These are phyloP conservation scores for Otis tarda DNA, from an alignment of 2,113 vertebrate species.

Conservation along the genomic window DNA sequence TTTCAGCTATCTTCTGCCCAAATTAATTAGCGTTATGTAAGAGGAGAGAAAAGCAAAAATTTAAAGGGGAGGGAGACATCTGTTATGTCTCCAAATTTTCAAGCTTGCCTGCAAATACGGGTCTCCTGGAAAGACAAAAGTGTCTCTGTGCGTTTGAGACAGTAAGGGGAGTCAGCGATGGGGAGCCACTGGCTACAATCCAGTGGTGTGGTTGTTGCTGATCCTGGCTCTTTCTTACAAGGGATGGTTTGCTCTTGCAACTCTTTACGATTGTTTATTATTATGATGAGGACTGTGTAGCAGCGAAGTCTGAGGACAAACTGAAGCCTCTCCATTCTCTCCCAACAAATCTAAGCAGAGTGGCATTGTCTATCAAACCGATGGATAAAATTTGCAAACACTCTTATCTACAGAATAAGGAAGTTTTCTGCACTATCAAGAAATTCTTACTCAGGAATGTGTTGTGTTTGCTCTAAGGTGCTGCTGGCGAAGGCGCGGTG, in stretches of 20 bases:
- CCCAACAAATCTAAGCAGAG: neutral
- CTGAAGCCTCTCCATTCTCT: neutral
- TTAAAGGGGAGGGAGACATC: conserved; percentile 52
- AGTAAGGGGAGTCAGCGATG: neutral
- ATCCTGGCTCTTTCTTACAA: neutral
- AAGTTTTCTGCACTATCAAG: neutral
- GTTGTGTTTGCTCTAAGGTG: neutral
- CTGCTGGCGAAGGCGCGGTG: neutral
- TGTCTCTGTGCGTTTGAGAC: neutral
- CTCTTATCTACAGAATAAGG: neutral
- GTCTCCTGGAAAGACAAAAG: conserved; percentile 1
- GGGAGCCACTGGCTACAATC: conserved; percentile 26
- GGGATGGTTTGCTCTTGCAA: neutral
- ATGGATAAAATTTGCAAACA: neutral
- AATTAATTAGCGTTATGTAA: conserved; percentile 55
- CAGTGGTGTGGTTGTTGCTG: conserved; percentile 17
- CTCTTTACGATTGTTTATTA: neutral
- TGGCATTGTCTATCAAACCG: neutral
- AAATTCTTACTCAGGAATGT: neutral
- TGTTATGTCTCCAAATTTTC: conserved; percentile 17
- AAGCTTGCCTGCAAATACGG: conserved; percentile 29
- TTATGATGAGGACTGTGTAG: neutral
- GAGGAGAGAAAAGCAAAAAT: conserved; percentile 19
- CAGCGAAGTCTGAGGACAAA: neutral
- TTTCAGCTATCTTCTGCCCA: conserved; percentile 23